Evolutionary conservation across 2,888 invertebrate species (phyloP), one percentile per base, ranked within the genome.

Genomic region (Bellardia bayeri): DNA sequence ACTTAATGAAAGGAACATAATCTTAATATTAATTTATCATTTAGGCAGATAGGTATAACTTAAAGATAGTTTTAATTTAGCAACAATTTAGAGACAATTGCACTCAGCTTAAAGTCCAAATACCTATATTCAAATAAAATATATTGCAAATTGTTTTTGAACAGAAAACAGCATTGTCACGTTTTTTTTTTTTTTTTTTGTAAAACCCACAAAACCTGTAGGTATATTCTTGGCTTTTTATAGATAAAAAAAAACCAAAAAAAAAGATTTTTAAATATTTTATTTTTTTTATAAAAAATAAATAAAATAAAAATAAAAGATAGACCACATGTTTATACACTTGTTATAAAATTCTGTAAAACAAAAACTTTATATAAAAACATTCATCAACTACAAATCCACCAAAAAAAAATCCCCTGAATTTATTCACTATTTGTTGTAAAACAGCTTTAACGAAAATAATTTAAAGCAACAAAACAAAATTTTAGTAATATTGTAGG

Each of bases 381-480:
- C 49, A 68, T 33, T 68, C 68, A n/a, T n/a, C 68, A 68, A 49
- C 33, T n/a, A 68, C 13, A 49, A 3, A 3, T 37, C 3, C 14
- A 64, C 3, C 14, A 49, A 6, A 33, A 69, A 40, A 40, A 58
- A 74, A 33, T 74, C n/a, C 58, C 58, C 72, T 63, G 63, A 40
- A 30, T 49, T 49, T 42, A 4, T 45, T 40, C 14, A 11, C 42
- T 61, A 30, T 54, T 63, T 51, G 37, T 42, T 69, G 45, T 71
- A 49, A 58, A 37, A 30, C 51, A 51, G 23, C 54, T 51, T 56
- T 40, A 66, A 66, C 14, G 30, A 13, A 74, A 42, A 82, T 11
- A 76, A 69, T 69, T 76, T 30, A 68, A 69, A 68, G 4, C 64
- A 58, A 66, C 49, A 79, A 78, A 37, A 66, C 11, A 37, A 82